These are phyloP conservation scores for Alsophila aescularia DNA, from an alignment of 2,888 invertebrate species.

Conservation along the genomic window DNA sequence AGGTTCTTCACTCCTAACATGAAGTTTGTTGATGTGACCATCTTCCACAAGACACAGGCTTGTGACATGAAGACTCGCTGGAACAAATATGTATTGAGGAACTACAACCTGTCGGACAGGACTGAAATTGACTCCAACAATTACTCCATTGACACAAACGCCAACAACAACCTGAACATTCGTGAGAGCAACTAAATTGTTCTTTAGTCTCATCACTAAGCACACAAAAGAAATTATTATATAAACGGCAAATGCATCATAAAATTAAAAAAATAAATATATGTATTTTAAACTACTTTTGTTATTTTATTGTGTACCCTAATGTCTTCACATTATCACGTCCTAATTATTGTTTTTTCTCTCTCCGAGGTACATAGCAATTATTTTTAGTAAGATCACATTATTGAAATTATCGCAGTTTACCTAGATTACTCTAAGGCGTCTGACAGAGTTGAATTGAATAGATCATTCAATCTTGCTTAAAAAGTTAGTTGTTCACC, in stretches of 20 bases:
- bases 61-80: constrained; percentile 77
- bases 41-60: constrained; percentile 85
- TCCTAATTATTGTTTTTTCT: neutral
- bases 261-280: constrained; percentile 1
- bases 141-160: constrained; percentile 61
- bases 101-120: constrained; percentile 60
- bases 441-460: too few species aligned
- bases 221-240: neutral
- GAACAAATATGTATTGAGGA: constrained; percentile 66
- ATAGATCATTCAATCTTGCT: too few species aligned
- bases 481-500: too few species aligned
- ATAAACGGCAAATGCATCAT: neutral
- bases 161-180: constrained; percentile 36
- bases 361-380: neutral
- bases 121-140: constrained; percentile 59
- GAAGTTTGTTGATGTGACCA: constrained; percentile 86
- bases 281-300: neutral
- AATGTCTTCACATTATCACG: too few species aligned
- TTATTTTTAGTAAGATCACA: too few species aligned
- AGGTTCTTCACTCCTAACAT: constrained; percentile 88
- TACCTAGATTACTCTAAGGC: too few species aligned
- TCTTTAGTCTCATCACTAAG: neutral
- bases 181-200: too few species aligned
- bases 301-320: neutral
- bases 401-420: too few species aligned